These are phyloP conservation scores for Mythimna albipuncta DNA, from an alignment of 2,888 invertebrate genomes.

Conservation along the genomic window DNA sequence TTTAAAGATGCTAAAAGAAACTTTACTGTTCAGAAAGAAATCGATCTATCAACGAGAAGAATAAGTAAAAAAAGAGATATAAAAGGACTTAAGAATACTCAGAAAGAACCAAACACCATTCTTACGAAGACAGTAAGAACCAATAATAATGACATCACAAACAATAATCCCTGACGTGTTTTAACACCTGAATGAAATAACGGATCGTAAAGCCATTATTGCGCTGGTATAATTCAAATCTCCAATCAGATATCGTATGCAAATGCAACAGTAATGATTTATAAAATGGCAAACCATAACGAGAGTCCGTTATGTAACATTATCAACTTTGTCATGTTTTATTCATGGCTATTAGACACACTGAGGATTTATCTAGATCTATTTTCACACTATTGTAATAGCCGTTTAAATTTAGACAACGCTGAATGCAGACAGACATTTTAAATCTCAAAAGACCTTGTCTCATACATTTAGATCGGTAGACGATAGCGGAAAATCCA, in stretches of 20 bases:
- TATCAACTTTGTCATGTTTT: constrained; percentile 51
- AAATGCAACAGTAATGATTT: constrained; percentile 66
- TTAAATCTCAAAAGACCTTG: constrained; percentile 45
- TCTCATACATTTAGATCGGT: constrained; percentile 34
- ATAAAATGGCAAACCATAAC: constrained; percentile 64
- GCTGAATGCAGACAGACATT: constrained; percentile 34
- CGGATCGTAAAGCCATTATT: constrained; percentile 43
- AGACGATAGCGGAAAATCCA: constrained; percentile 21
- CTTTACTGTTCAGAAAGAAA: no score
- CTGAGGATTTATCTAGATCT: constrained; percentile 56
- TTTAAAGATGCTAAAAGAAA: no score
- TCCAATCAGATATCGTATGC: constrained; percentile 63
- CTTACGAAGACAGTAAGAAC: no score
- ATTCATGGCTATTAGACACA: constrained; percentile 56
- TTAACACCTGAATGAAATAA: constrained; percentile 53
- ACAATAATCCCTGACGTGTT: constrained; percentile 30
- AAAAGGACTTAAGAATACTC: no score
- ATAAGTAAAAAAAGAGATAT: no score
- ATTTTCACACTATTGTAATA: constrained; percentile 58
- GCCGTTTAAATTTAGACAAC: constrained; percentile 47
- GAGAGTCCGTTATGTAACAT: constrained; percentile 66
- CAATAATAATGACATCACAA: constrained; percentile 20
- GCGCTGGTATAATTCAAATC: constrained; percentile 52
- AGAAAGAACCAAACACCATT: no score
- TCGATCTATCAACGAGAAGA: no score